Conservation (phyloP, 2,797 vertebrate genomes). For the Hemibagrus guttatus region DNA sequence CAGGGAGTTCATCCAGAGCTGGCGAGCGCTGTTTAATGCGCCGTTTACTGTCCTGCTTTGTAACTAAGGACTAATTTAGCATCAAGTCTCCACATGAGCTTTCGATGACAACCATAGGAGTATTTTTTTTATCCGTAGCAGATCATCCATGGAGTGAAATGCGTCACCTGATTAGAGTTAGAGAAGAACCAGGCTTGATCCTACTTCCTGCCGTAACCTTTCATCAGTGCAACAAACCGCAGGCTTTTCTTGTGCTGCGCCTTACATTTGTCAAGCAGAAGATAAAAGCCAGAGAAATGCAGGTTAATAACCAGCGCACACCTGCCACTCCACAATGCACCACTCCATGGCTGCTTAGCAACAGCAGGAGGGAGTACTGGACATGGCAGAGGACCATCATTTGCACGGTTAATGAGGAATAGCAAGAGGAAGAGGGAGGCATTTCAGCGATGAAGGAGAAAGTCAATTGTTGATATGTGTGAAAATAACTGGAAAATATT, state of each 20-base stretch:
- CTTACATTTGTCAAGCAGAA: neutral
- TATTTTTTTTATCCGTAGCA: neutral
- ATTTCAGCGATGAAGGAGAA: neutral
- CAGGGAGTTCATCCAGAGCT: slow-evolving; percentile 7
- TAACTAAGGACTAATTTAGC: slow-evolving; percentile 3
- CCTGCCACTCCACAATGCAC: slow-evolving; percentile 25
- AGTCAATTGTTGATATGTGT: neutral
- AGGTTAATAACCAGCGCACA: slow-evolving; percentile 44
- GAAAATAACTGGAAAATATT: neutral
- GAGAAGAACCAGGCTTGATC: neutral
- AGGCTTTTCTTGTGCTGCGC: no score
- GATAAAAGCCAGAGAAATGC: slow-evolving; percentile 36
- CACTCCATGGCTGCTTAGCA: slow-evolving; percentile 48
- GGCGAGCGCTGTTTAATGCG: slow-evolving; percentile 12
- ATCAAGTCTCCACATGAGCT: neutral
- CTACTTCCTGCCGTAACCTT: neutral
- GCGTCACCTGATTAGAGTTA: neutral
- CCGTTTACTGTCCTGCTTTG: neutral
- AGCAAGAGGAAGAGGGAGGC: neutral
- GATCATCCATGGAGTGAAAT: neutral
- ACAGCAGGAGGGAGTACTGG: slow-evolving; percentile 29
- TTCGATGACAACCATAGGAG: neutral
- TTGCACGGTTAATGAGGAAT: neutral
- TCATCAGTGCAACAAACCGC: neutral
- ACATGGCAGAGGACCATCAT: neutral